Conservation (phyloP, 2,113 vertebrate species). For the Camelus dromedarius region DNA sequence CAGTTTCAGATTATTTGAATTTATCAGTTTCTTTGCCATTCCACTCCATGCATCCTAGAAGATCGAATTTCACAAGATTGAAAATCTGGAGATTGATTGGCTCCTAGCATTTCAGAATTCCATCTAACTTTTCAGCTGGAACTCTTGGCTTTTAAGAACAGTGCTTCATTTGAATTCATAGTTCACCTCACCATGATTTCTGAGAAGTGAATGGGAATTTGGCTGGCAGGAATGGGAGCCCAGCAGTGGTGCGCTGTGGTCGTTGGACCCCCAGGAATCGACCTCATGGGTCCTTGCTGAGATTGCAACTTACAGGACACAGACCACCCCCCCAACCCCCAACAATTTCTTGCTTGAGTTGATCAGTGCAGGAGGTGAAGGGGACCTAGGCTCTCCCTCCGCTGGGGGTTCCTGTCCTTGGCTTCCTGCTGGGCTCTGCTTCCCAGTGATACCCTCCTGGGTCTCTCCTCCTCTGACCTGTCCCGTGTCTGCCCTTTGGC, state of each 20-base stretch:
- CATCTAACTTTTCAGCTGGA: neutral
- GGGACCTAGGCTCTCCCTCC: neutral
- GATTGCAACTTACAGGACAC: neutral
- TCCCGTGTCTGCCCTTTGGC: neutral
- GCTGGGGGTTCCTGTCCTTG: accelerated
- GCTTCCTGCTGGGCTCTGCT: neutral
- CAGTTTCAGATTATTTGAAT: neutral
- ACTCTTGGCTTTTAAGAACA: neutral
- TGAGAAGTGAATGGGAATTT: neutral
- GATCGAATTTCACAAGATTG: neutral
- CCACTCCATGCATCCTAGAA: neutral
- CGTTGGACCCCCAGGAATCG: neutral
- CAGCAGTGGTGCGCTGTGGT: neutral
- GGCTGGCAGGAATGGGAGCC: neutral
- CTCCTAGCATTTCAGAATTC: neutral
- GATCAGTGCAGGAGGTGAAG: neutral
- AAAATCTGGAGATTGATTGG: neutral
- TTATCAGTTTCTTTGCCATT: neutral
- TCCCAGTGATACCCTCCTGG: accelerated
- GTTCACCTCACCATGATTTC: neutral
- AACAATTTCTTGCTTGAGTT: neutral
- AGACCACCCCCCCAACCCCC: too few relatives aligned
- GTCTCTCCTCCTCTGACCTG: neutral
- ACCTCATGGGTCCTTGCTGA: neutral
- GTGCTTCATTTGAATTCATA: neutral